A percentile compares a stretch with the other conserved stretches of the same genome.
These are phyloP conservation scores for Drosophila tani DNA, from an alignment of 1,140 invertebrate genomes.

Conservation along the genomic window DNA sequence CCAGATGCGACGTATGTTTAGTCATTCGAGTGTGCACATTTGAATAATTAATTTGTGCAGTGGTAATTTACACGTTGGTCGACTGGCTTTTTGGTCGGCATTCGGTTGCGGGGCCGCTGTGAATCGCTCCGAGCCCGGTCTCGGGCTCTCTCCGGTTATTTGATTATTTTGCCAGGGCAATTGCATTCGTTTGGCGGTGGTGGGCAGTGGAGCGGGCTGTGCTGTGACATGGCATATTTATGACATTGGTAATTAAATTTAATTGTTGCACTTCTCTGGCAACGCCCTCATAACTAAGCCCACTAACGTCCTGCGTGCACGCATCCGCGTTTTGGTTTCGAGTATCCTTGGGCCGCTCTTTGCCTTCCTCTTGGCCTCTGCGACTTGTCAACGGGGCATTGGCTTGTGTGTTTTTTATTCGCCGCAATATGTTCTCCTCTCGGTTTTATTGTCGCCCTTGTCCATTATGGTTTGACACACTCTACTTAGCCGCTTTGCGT, in stretches of 20 bases:
- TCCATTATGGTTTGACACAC: slow-evolving; percentile 62
- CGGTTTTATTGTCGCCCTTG: slow-evolving; percentile 65
- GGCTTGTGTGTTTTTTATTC: slow-evolving; percentile 31
- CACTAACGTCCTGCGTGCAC: slow-evolving; percentile 28
- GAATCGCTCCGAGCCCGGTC: slow-evolving; percentile 10
- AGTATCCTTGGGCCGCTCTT: slow-evolving; percentile 6
- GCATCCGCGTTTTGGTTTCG: slow-evolving; percentile 21
- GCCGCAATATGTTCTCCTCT: slow-evolving; percentile 28
- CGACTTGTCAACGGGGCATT: slow-evolving; percentile 43
- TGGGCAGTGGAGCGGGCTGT: slow-evolving; percentile 7
- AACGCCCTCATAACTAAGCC: slow-evolving; percentile 62
- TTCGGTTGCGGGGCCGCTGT: slow-evolving; percentile 52
- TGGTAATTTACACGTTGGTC: slow-evolving; percentile 81
- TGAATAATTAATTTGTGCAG: slow-evolving; percentile 83
- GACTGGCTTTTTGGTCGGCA: slow-evolving; percentile 73
- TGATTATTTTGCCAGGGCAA: slow-evolving; percentile 74
- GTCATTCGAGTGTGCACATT: slow-evolving; percentile 79
- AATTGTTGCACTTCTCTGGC: slow-evolving; percentile 78
- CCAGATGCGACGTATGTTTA: slow-evolving; percentile 54
- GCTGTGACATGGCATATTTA: slow-evolving; percentile 74
- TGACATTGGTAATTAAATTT: slow-evolving; percentile 83
- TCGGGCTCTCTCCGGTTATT: slow-evolving; percentile 45
- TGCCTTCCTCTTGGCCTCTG: slow-evolving; percentile 11
- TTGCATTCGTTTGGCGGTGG: slow-evolving; percentile 26
- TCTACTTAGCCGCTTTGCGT: slow-evolving; percentile 62